Conservation (phyloP, 2,797 vertebrate genomes). For the Chiroxiphia lanceolata region DNA sequence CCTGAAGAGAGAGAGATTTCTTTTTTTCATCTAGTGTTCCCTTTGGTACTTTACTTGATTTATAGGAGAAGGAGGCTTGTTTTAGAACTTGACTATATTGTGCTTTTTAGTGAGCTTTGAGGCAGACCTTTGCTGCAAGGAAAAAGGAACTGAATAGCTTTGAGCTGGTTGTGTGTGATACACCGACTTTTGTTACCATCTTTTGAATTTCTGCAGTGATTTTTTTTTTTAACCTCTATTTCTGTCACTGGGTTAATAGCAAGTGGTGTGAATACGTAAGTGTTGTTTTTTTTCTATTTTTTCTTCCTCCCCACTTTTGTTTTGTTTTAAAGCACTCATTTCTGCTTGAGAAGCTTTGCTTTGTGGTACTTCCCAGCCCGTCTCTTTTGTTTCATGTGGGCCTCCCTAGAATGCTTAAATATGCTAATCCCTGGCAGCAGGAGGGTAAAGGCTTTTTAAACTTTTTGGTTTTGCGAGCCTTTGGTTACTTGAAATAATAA, state of each 20-base stretch:
- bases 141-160: background rate
- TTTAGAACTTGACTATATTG: background rate
- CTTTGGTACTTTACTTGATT: constrained; percentile 12
- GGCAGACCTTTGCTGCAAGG: background rate
- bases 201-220: constrained; percentile 1
- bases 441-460: constrained; percentile 4
- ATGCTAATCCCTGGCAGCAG: constrained; percentile 48
- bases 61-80: background rate
- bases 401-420: constrained; percentile 46
- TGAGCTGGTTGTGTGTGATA: background rate
- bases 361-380: constrained; percentile 39
- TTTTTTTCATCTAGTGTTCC: background rate
- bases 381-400: constrained; percentile 43
- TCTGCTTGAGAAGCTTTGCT: constrained; percentile 16
- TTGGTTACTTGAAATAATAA: constrained; percentile 29
- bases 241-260: background rate
- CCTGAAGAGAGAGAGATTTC: background rate
- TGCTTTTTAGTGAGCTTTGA: background rate
- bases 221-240: background rate
- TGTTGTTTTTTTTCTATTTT: background rate
- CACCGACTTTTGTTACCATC: background rate
- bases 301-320: background rate
- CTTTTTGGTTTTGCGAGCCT: background rate
- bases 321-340: constrained; percentile 22
- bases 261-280: background rate